A percentile compares a stretch with the other conserved stretches of the same genome.
Conservation (phyloP, 2,113 vertebrate species). For the Trochalopteron elliotii region DNA sequence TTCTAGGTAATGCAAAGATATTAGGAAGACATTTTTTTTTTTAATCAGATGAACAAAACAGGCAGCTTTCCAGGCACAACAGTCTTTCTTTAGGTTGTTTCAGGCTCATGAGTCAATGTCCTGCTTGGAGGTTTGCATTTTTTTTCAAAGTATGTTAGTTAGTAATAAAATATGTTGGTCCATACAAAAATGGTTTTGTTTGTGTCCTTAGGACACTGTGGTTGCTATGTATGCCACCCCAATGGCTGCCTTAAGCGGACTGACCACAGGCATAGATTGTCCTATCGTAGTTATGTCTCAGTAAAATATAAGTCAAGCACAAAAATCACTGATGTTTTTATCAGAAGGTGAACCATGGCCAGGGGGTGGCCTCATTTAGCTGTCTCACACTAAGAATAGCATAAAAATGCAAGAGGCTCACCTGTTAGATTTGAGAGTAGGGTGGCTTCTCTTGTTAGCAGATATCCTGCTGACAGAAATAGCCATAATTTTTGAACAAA, state of each 20-base stretch:
- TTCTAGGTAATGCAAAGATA: neutral
- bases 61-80: neutral
- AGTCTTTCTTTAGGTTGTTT: neutral
- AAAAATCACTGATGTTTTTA: neutral
- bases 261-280: neutral
- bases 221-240: neutral
- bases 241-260: neutral
- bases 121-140: neutral
- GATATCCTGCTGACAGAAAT: neutral
- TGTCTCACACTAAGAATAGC: neutral
- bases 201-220: neutral
- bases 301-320: neutral
- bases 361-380: conserved; percentile 4
- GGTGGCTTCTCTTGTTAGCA: neutral
- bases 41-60: neutral
- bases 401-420: neutral
- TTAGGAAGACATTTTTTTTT: neutral
- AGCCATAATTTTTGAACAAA: neutral
- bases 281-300: neutral
- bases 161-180: neutral
- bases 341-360: neutral
- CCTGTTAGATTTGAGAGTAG: neutral
- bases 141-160: neutral
- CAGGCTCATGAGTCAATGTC: neutral
- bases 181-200: neutral